Conservation (phyloP, 1,140 invertebrate species). For the Sipha flava region DNA sequence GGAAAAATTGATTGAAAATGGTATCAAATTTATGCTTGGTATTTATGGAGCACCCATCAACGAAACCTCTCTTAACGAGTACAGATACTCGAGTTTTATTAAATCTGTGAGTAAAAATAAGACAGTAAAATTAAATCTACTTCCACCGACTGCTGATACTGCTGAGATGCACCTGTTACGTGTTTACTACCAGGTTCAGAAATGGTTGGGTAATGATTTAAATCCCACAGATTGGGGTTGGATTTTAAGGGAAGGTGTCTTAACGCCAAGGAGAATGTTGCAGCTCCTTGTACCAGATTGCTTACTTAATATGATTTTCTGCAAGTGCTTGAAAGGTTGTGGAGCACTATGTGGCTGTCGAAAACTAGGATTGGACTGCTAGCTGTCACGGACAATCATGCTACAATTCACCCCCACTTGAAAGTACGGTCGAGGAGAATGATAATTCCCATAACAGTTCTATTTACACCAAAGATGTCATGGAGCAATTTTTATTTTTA, state of each 20-base stretch:
- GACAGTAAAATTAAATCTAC: neutral
- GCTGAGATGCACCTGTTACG: neutral
- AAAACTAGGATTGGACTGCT: neutral
- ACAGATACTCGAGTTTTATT: too few species aligned
- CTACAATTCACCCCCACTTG: neutral
- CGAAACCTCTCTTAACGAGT: too few species aligned
- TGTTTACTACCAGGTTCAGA: conserved; percentile 27
- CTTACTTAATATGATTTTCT: neutral
- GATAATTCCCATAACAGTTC: neutral
- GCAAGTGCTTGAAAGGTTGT: neutral
- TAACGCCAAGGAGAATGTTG: neutral
- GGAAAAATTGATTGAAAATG: neutral
- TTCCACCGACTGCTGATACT: neutral
- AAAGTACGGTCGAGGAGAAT: neutral
- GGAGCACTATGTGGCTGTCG: neutral
- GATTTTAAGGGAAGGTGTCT: neutral
- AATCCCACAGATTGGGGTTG: conserved; percentile 19
- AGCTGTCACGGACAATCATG: neutral
- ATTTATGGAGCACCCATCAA: neutral
- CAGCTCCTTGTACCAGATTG: neutral
- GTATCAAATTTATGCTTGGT: conserved; percentile 26
- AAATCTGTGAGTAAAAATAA: neutral
- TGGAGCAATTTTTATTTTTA: neutral
- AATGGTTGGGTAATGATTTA: conserved; percentile 18
- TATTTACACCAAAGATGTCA: neutral